Conservation (phyloP, 2,888 invertebrate species). For the Acronicta psi region DNA sequence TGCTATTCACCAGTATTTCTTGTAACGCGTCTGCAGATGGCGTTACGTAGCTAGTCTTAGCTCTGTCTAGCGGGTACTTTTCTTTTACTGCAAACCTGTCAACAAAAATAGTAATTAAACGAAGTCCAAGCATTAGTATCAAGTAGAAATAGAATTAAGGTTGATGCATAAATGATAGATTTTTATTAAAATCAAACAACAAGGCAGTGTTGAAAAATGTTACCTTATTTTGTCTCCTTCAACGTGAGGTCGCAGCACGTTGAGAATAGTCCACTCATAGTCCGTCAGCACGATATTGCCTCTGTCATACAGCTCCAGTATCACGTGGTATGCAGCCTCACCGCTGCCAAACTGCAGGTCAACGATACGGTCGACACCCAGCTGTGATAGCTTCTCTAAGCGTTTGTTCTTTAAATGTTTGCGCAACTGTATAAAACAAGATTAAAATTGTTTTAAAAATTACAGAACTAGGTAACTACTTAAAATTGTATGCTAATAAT, state of each 20-base stretch:
- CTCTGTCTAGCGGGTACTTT: constrained; percentile 95
- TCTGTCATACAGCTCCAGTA: constrained; percentile 98
- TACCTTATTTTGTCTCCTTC: constrained; percentile 96
- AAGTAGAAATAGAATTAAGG: too few species aligned
- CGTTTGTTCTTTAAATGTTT: constrained; percentile 99
- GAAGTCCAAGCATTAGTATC: too few species aligned
- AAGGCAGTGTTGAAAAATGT: not conserved
- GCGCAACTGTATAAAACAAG: constrained; percentile 90
- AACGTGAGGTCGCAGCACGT: constrained; percentile 96
- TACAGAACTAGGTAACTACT: too few species aligned
- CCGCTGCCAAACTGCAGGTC: constrained; percentile 98
- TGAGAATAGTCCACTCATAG: constrained; percentile 95
- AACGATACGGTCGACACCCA: constrained; percentile 98
- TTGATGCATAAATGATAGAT: too few species aligned
- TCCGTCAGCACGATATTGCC: constrained; percentile 99
- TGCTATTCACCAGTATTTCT: constrained; percentile 90
- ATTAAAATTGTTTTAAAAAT: not conserved
- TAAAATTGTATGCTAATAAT: too few species aligned
- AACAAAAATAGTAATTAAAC: constrained; percentile 9
- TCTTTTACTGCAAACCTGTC: constrained; percentile 96
- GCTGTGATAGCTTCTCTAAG: constrained; percentile 94
- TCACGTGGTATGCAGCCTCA: constrained; percentile 98
- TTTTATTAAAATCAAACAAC: too few species aligned
- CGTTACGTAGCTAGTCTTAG: constrained; percentile 90
- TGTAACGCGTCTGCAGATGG: constrained; percentile 88